Conservation (phyloP, 2,113 vertebrate genomes). For the Delphinapterus leucas region DNA sequence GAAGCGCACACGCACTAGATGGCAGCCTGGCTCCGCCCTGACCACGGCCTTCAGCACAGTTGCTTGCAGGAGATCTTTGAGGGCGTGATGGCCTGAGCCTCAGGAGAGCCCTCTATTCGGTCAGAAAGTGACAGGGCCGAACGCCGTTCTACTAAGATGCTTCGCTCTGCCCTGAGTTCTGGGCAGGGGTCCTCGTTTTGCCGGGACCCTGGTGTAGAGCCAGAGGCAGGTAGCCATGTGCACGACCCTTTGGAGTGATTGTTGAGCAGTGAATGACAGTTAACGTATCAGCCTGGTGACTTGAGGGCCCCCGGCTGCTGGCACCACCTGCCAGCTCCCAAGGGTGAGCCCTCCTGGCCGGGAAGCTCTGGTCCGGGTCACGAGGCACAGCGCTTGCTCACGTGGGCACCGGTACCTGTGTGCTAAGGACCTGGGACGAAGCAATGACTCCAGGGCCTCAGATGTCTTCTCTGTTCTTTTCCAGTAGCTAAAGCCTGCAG, state of each 20-base stretch:
- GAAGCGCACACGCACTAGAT: not conserved
- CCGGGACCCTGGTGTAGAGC: not conserved
- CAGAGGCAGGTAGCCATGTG: not conserved
- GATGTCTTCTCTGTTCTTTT: not conserved
- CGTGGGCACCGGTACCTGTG: not conserved
- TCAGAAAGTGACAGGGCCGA: constrained; percentile 43
- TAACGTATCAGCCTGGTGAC: not conserved
- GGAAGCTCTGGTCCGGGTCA: not conserved
- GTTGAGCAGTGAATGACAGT: not conserved
- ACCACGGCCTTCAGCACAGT: fast-evolving
- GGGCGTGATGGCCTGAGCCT: constrained; percentile 13
- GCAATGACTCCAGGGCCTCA: not conserved
- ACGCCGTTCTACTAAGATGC: constrained; percentile 11
- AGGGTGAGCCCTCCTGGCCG: not conserved
- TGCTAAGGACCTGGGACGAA: not conserved
- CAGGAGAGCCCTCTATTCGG: constrained; percentile 57
- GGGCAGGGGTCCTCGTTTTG: constrained; percentile 37
- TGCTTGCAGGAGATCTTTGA: not conserved
- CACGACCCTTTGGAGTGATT: not conserved
- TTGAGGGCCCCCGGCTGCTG: not conserved
- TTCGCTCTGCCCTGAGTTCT: constrained; percentile 8
- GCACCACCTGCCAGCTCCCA: not conserved
- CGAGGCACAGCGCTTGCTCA: not conserved
- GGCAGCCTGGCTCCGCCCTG: constrained; percentile 22
- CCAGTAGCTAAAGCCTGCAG: not conserved